A percentile compares a stretch with the other conserved stretches of the same genome.
These are phyloP conservation scores for Thera britannica DNA, from an alignment of 2,888 invertebrate genomes.

Conservation along the genomic window DNA sequence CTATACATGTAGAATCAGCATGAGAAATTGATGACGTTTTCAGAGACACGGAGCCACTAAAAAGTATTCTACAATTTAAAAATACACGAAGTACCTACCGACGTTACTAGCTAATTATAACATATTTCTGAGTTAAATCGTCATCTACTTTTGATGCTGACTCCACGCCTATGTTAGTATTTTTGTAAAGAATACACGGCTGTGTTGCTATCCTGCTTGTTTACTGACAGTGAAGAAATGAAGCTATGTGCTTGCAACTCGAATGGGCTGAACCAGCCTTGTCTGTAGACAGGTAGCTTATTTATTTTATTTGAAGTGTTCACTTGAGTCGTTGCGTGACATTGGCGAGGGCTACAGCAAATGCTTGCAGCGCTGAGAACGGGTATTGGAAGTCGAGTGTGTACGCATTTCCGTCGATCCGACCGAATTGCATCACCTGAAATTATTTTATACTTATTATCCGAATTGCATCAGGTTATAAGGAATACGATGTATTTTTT, in stretches of 20 bases:
- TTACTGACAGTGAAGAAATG: background rate
- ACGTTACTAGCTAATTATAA: background rate
- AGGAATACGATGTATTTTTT: background rate
- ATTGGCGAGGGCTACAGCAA: constrained; percentile 98
- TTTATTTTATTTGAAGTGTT: constrained; percentile 44
- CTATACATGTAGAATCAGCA: background rate
- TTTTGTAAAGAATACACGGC: background rate
- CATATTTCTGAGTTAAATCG: background rate
- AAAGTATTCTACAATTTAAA: background rate
- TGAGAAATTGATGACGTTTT: background rate
- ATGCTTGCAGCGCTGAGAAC: constrained; percentile 98
- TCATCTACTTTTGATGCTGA: background rate
- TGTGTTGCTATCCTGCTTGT: background rate
- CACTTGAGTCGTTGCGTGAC: constrained; percentile 97
- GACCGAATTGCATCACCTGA: constrained; percentile 99
- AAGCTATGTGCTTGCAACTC: constrained; percentile 1
- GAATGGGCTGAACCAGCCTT: too few relatives aligned
- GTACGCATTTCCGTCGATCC: constrained; percentile 99
- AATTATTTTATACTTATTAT: background rate
- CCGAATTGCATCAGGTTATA: background rate
- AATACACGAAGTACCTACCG: background rate
- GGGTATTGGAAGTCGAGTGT: constrained; percentile 99
- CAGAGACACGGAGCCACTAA: background rate
- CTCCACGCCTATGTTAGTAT: background rate
- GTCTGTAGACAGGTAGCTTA: background rate